Conservation (phyloP, 1,140 invertebrate genomes). For the Musca domestica region DNA sequence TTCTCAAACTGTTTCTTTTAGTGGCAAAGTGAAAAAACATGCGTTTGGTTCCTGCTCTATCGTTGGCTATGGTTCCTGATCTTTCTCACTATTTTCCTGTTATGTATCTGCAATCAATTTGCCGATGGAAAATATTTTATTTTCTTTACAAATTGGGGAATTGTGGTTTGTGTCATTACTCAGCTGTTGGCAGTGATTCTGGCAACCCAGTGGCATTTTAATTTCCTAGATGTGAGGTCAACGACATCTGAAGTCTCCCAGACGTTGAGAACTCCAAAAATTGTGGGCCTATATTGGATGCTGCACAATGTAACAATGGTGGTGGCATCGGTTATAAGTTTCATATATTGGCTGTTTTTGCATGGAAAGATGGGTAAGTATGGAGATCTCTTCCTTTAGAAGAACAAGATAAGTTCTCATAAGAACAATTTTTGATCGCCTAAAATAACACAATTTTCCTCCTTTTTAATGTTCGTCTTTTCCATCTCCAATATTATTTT, state of each 20-base stretch:
- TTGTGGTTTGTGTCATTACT: constrained; percentile 55
- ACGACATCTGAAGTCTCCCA: not conserved
- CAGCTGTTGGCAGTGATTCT: constrained; percentile 40
- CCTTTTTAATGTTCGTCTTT: not conserved
- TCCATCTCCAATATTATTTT: not conserved
- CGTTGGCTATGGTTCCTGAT: constrained; percentile 58
- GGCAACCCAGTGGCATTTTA: constrained; percentile 46
- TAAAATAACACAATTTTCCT: too few species aligned
- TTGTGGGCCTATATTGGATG: constrained; percentile 59
- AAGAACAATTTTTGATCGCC: too few species aligned
- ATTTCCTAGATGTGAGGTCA: constrained; percentile 31
- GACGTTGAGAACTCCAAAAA: constrained; percentile 7
- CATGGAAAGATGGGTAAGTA: constrained; percentile 56
- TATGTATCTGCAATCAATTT: constrained; percentile 56
- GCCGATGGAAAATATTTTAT: constrained; percentile 57
- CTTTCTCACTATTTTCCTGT: constrained; percentile 57
- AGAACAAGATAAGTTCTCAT: too few species aligned
- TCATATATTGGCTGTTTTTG: constrained; percentile 63
- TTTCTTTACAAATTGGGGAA: constrained; percentile 76
- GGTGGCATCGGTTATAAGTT: constrained; percentile 60
- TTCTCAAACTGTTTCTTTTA: constrained; percentile 36
- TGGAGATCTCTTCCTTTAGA: too few species aligned
- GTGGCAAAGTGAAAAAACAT: constrained; percentile 56
- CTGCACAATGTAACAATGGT: constrained; percentile 58
- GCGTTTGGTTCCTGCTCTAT: constrained; percentile 58